These are phyloP conservation scores for Ethmia dodecea DNA, from an alignment of 2,888 invertebrate species.

Conservation along the genomic window DNA sequence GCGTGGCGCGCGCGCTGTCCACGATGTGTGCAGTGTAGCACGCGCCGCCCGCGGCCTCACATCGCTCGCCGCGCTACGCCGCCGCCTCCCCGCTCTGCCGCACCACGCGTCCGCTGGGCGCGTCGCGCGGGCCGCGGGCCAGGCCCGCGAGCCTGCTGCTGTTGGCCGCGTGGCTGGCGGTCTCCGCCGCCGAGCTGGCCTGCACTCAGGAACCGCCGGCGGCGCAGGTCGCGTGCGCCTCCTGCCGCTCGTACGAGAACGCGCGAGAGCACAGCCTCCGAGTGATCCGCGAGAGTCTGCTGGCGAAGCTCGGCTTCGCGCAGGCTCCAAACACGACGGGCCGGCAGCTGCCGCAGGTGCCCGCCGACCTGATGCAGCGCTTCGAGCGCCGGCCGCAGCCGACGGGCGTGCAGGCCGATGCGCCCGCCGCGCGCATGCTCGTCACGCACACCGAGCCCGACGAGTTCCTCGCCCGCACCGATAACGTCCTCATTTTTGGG, in stretches of 20 bases:
- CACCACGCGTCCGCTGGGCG: slow-evolving; percentile 77
- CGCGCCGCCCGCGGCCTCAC: slow-evolving; percentile 72
- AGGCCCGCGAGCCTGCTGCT: slow-evolving; percentile 77
- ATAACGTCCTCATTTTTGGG: slow-evolving; percentile 83
- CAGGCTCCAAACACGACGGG: slow-evolving; percentile 81
- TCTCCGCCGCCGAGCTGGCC: slow-evolving; percentile 51
- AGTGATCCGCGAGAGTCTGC: slow-evolving; percentile 80
- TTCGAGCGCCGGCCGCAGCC: slow-evolving; percentile 72
- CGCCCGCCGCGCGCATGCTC: slow-evolving; percentile 62
- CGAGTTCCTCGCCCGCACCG: slow-evolving; percentile 82
- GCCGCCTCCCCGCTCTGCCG: slow-evolving; percentile 72
- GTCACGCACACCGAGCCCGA: slow-evolving; percentile 79
- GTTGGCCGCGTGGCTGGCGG: slow-evolving; percentile 71
- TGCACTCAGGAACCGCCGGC: slow-evolving; percentile 55
- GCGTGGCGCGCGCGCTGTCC: slow-evolving; percentile 17
- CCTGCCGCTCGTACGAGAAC: slow-evolving; percentile 76
- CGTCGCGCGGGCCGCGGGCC: slow-evolving; percentile 77
- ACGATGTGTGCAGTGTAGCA: slow-evolving; percentile 67
- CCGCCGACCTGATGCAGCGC: slow-evolving; percentile 72
- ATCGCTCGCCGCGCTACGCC: slow-evolving; percentile 67
- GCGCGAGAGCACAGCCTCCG: slow-evolving; percentile 78
- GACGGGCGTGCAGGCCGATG: slow-evolving; percentile 79
- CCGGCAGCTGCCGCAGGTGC: slow-evolving; percentile 75
- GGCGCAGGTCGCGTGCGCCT: slow-evolving; percentile 61
- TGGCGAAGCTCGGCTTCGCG: slow-evolving; percentile 79